Base-by-base conservation (phyloP, 1,140 invertebrate species). In the Limonius californicus region DNA sequence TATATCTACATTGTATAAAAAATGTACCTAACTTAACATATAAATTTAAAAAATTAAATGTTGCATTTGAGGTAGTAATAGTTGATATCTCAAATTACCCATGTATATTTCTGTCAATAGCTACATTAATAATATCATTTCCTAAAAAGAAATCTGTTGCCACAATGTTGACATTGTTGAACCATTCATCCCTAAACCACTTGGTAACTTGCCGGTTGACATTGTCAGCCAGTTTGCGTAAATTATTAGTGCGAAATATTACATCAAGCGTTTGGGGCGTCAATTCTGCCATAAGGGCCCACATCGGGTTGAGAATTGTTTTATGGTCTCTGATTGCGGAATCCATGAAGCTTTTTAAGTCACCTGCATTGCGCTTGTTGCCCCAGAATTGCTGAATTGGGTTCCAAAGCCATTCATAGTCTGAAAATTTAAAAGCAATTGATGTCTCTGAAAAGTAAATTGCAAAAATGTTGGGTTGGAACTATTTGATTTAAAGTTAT, bases 221-320 rank as follows among this genome's bases (percentile, higher is more conserved):
- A 0, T 74, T 76, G 66, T 91, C 83, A 0, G 90, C 89, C 72
- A 90, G 81, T 16, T 84, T 81, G 15, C 89, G 76, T 14, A 92
- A 72, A 7, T 87, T 88, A 6, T 84, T 84, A 12, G 80, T 77
- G 8, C 70, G 43, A 47, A 90, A 81, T 7, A 91, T 75, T 35
- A 91, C 79, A 59, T 90, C 88, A 30, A 87, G 74, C 0, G 86
- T 79, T 14, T 80, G 82, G 0, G 89, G 89, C 0, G 91, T 92
- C 20, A 90, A 80, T 76, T 92, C 89, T 0, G 89, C 89, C 90
- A 92, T 92, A 1, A 87, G 84, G 0, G 89, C 88, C 84, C 87
- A 89, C 19, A 89, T 71, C 0, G 84, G 83, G 50, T 82, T 84
- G 50, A 78, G 77, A 35, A 71, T 77, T 2, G 75, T 78, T 45